These are phyloP conservation scores for Pogonognathellus flavescens DNA, from an alignment of 1,140 invertebrate genomes.

Conservation along the genomic window DNA sequence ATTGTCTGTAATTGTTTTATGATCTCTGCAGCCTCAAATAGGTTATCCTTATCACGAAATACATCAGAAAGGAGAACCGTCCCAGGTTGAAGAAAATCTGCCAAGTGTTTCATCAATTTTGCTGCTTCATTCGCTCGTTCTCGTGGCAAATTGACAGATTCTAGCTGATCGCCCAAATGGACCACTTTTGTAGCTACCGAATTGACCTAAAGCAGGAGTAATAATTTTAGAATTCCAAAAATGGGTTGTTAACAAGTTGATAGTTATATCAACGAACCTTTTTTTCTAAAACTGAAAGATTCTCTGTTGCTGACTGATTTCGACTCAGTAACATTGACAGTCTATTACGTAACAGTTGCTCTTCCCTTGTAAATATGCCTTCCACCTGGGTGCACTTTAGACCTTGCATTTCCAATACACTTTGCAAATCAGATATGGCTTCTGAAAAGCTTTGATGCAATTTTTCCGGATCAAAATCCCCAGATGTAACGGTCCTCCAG, in stretches of 20 bases:
- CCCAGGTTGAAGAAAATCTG: slow-evolving; percentile 91
- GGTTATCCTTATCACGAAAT: slow-evolving; percentile 86
- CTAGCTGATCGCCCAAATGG: slow-evolving; percentile 96
- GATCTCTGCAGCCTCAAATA: slow-evolving; percentile 97
- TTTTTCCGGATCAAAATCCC: slow-evolving; percentile 80
- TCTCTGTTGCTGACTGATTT: slow-evolving; percentile 85
- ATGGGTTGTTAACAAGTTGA: too few species aligned
- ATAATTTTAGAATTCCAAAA: slow-evolving; percentile 58
- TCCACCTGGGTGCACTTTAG: slow-evolving; percentile 75
- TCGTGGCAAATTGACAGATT: slow-evolving; percentile 95
- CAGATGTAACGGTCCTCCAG: slow-evolving; percentile 89
- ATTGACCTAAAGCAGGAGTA: slow-evolving; percentile 79
- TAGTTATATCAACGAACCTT: slow-evolving; percentile 73
- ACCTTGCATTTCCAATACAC: slow-evolving; percentile 63
- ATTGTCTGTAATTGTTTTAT: slow-evolving; percentile 97
- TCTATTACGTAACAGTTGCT: slow-evolving; percentile 62
- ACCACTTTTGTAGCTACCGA: slow-evolving; percentile 97
- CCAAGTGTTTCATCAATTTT: slow-evolving; percentile 92
- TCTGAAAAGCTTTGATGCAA: slow-evolving; percentile 75
- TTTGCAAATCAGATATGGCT: slow-evolving; percentile 61
- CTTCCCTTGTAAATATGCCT: slow-evolving; percentile 86
- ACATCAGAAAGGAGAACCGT: slow-evolving; percentile 83
- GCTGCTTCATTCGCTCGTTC: slow-evolving; percentile 94
- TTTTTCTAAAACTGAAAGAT: slow-evolving; percentile 87
- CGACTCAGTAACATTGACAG: slow-evolving; percentile 60